phyloP scores from a whole-genome alignment of 2,797 vertebrate species.

The Mormyrops boulengeri region DNA sequence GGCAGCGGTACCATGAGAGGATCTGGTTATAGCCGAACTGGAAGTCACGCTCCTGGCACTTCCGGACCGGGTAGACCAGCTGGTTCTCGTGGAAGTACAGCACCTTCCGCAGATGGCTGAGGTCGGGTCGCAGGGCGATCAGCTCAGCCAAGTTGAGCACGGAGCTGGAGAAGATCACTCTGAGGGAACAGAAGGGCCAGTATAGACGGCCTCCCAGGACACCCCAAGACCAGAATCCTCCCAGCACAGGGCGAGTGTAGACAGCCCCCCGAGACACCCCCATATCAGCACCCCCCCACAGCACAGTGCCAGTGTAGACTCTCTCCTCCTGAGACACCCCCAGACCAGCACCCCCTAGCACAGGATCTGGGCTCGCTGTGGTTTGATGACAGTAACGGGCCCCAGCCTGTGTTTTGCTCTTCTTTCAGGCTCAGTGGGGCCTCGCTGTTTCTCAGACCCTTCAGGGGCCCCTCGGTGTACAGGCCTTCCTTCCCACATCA shows the following conservation, averaged over 20 bases:
- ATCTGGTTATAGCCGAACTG: conserved; percentile 98
- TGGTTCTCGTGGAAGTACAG: conserved; percentile 99
- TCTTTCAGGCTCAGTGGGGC: conserved; percentile 49
- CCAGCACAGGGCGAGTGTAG: conserved; percentile 11
- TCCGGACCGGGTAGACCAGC: conserved; percentile 75
- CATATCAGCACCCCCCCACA: neutral
- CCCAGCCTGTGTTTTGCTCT: conserved; percentile 38
- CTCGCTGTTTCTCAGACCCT: conserved; percentile 37
- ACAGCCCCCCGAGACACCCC: too few species aligned
- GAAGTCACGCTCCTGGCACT: conserved; percentile 83
- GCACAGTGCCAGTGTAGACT: conserved; percentile 8
- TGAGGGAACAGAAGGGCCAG: conserved; percentile 59
- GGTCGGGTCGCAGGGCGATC: conserved; percentile 81
- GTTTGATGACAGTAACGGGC: conserved; percentile 77
- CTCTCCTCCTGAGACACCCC: conserved; percentile 14
- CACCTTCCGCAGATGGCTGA: conserved; percentile 81
- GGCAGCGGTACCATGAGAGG: conserved; percentile 77
- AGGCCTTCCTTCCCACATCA: conserved; percentile 52
- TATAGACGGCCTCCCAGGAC: conserved; percentile 35
- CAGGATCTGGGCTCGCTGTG: conserved; percentile 54
- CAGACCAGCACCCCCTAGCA: conserved; percentile 65
- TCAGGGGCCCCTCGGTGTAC: conserved; percentile 33
- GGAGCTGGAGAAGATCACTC: conserved; percentile 85
- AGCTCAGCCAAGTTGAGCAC: conserved; percentile 93
- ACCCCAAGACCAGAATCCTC: conserved; percentile 24